Evolutionary conservation across 2,797 vertebrate species (phyloP), one percentile per base, ranked within the genome.

Genomic region (Siniperca scherzeri): DNA sequence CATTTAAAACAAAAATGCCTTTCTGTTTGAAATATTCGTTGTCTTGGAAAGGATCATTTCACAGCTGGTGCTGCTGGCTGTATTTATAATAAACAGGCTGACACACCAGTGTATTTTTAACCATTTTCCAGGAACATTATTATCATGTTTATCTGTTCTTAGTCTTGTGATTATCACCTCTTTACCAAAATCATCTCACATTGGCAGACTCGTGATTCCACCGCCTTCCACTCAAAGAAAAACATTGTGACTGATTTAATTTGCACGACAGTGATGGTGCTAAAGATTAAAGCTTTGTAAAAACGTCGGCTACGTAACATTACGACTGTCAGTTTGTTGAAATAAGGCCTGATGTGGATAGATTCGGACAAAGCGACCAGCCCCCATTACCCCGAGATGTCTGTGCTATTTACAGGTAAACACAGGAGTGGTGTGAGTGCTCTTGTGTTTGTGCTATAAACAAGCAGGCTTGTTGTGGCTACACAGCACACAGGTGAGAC

Each of bases 341-440:
- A 74, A 70, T 25, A 7, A 30, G 5, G 71, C 55, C 48, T n/a
- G 25, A 22, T 22, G 76, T 42, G 67, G 70, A 76, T 22, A 59
- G 68, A 80, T 60, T 78, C 3, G 1, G 69, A 81, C 48, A 60
- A 46, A 16, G 38, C 55, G 7, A 82, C 74, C 73, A 48, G 80
- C 60, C 62, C 74, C 57, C 77, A 14, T 70, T 46, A 21, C 48
- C 80, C 70, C 22, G 64, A 77, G 88, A 77, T 84, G 87, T 81
- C 84, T 79, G 83, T 48, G 84, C 80, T 95, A 92, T 95, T 96
- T 95, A 94, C 91, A 91, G 93, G 93, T 95, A 93, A 96, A 96
- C 89, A 92, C 69, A 17, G 81, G 74, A 85, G 81, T 85, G 75
- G 81, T 86, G 77, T 65, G 83, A 93, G 88, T 81, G 83, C 79